Percentiles rank a stretch among this genome's conserved stretches.
Conservation (phyloP, 2,113 vertebrate genomes). For the Sorex araneus region DNA sequence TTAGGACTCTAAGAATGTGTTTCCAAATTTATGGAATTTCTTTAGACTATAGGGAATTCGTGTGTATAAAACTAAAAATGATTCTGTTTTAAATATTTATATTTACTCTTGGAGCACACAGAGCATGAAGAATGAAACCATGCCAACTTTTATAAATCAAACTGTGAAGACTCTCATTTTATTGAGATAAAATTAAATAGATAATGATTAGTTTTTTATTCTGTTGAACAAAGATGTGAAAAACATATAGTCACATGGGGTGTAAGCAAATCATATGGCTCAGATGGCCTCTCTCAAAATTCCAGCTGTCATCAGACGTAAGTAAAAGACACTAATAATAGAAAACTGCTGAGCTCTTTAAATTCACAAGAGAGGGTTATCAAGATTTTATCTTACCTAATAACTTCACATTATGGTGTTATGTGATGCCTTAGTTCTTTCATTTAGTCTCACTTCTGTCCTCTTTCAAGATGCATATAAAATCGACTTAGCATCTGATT, state of each 20-base stretch:
- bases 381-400: conserved; percentile 81
- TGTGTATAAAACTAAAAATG: background rate
- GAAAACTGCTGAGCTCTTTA: conserved; percentile 79
- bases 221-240: conserved; percentile 48
- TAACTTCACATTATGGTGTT: conserved; percentile 22
- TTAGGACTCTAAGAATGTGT: background rate
- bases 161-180: background rate
- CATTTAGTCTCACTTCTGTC: conserved; percentile 69
- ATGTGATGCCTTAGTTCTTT: conserved; percentile 49
- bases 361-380: conserved; percentile 77
- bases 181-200: conserved; percentile 53
- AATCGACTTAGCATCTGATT: conserved; percentile 60
- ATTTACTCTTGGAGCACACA: background rate
- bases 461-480: conserved; percentile 44
- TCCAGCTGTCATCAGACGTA: conserved; percentile 61
- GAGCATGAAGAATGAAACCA: background rate
- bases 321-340: conserved; percentile 83
- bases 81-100: conserved; percentile 40
- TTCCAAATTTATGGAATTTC: conserved; percentile 7
- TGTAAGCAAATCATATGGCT: background rate
- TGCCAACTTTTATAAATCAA: conserved; percentile 22
- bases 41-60: background rate
- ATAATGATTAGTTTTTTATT: conserved; percentile 17
- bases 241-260: background rate
- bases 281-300: conserved; percentile 72